These are phyloP conservation scores for Drosophila mettleri DNA, from an alignment of 2,888 invertebrate genomes.

Conservation along the genomic window DNA sequence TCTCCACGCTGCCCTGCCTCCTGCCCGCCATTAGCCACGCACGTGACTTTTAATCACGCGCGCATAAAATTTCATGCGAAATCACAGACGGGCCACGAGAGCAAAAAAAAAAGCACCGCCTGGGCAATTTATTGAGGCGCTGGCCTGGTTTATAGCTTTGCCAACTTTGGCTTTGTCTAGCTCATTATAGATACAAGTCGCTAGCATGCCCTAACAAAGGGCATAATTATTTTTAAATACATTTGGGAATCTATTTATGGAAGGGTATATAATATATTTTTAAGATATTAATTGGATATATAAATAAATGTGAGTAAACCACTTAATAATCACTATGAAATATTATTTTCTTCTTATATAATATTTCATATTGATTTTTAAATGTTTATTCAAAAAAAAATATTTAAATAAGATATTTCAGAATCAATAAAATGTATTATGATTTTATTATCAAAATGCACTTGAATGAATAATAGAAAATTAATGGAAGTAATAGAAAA, in stretches of 20 bases:
- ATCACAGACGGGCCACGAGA: slow-evolving; percentile 45
- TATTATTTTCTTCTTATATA: too few species aligned
- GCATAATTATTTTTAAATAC: not conserved
- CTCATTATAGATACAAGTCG: slow-evolving; percentile 44
- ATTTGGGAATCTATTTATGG: too few species aligned
- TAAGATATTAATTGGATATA: too few species aligned
- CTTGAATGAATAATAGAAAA: too few species aligned
- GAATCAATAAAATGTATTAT: too few species aligned
- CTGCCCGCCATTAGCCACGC: slow-evolving; percentile 61
- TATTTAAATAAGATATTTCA: too few species aligned
- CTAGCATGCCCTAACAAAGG: not conserved
- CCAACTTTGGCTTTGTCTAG: slow-evolving; percentile 47
- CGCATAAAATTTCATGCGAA: slow-evolving; percentile 66
- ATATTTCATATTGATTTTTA: too few species aligned
- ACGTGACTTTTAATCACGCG: slow-evolving; percentile 82
- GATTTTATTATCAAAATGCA: too few species aligned
- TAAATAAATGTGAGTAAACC: too few species aligned
- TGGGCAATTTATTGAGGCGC: slow-evolving; percentile 55
- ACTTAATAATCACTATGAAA: too few species aligned
- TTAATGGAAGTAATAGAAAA: too few species aligned
- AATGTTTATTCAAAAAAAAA: too few species aligned
- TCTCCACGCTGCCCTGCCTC: not conserved
- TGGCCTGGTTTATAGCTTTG: slow-evolving; percentile 58
- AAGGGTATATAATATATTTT: not conserved
- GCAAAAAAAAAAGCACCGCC: slow-evolving; percentile 15